phyloP scores from a whole-genome alignment of 2,797 vertebrate species.

The Myiothlypis chrysogaster region DNA sequence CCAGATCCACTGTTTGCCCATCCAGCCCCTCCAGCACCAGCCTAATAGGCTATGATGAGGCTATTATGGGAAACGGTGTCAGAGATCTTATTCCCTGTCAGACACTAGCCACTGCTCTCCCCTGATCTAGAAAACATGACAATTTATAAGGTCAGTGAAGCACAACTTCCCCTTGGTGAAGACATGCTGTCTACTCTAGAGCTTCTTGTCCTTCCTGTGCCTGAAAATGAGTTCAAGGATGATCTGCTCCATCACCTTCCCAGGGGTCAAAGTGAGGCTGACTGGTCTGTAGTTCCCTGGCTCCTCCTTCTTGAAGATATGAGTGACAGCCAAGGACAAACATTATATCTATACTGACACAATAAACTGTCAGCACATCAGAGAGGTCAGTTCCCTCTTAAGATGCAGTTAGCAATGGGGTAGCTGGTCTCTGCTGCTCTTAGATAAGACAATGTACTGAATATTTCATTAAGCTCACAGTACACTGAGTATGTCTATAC shows the following conservation, averaged over 20 bases:
- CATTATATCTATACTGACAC: background rate
- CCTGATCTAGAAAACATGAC: background rate
- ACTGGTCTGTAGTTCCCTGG: background rate
- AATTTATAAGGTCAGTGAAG: background rate
- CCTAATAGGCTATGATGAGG: background rate
- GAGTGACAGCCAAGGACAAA: background rate
- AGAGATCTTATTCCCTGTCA: background rate
- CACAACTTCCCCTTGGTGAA: background rate
- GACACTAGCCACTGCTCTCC: background rate
- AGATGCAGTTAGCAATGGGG: background rate
- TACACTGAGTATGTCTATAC: accelerated
- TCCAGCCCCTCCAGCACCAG: background rate
- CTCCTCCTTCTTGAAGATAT: background rate
- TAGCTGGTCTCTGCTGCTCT: background rate
- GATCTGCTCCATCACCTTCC: background rate
- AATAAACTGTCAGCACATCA: background rate
- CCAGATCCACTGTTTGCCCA: background rate
- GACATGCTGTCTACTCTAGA: background rate
- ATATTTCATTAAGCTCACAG: background rate
- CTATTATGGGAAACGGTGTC: background rate
- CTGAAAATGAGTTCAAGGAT: background rate
- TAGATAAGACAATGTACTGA: background rate
- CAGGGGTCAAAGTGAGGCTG: background rate
- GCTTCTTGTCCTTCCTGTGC: background rate
- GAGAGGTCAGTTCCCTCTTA: background rate